Conservation (phyloP, 1,140 invertebrate species). For the Zaprionus ornatus region DNA sequence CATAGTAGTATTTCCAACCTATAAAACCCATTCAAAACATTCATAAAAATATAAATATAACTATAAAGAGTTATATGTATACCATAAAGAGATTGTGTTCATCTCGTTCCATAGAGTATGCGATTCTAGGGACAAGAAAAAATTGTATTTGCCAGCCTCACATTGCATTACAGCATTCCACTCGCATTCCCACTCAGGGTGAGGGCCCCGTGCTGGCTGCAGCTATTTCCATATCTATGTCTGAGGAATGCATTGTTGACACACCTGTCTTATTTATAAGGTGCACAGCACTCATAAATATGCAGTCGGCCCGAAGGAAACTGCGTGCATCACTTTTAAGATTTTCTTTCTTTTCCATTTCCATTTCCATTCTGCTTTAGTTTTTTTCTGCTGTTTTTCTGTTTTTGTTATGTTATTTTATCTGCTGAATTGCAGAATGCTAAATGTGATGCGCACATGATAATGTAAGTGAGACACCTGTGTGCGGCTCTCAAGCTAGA, state of each 20-base stretch:
- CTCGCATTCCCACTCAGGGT: conserved; percentile 46
- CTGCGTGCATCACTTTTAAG: conserved; percentile 55
- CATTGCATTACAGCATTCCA: conserved; percentile 36
- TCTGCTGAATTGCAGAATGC: conserved; percentile 42
- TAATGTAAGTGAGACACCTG: conserved; percentile 15
- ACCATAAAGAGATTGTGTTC: too few relatives aligned
- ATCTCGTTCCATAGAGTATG: neutral
- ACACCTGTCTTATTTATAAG: conserved; percentile 74
- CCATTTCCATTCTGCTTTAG: conserved; percentile 30
- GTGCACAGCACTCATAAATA: conserved; percentile 70
- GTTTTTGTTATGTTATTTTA: conserved; percentile 8
- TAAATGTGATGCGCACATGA: conserved; percentile 17
- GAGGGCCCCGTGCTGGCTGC: conserved; percentile 15
- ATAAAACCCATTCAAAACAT: too few relatives aligned
- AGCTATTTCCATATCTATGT: conserved; percentile 9
- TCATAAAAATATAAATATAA: too few relatives aligned
- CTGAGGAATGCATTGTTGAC: conserved; percentile 73
- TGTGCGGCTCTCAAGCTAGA: neutral
- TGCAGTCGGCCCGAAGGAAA: conserved; percentile 52
- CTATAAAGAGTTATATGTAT: too few relatives aligned
- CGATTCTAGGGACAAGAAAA: neutral
- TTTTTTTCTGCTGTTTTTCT: conserved; percentile 26
- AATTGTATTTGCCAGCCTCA: conserved; percentile 17
- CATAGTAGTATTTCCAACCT: too few relatives aligned
- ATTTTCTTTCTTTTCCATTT: conserved; percentile 15